Base-by-base conservation (phyloP, 2,797 vertebrate species). In the Miichthys miiuy region DNA sequence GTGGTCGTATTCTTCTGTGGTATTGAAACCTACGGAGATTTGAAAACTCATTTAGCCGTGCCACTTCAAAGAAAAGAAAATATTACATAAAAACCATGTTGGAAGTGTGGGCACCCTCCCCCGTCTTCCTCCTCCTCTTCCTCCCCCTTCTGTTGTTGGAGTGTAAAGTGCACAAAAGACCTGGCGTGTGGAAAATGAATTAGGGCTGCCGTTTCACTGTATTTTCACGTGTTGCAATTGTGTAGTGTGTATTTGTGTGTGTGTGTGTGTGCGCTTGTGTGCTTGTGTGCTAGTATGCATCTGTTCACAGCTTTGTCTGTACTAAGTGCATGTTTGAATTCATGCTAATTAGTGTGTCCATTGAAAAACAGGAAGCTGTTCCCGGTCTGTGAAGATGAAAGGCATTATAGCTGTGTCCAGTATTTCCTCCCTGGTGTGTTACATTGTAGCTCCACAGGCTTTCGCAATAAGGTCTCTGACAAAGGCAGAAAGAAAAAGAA, bases 31-130 rank as follows among this genome's bases (percentile, higher is more conserved):
- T 84, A 80, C 34, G 1, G 86, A 87, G 82, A 86, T 86, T 91
- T 84, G 61, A 84, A 87, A 92, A 89, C 69, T 89, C 64, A 88
- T 92, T 93, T 91, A 87, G 69, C 83, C 6, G 18, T 77, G 71
- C 72, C 78, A 78, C 88, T 93, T 93, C 83, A 91, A 89, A 88
- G 90, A 87, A 87, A 87, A 86, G 62, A 88, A 84, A 89, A 86
- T 78, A 84, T 83, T 85, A 84, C 44, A 12, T 84, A 82, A 85
- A 91, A 89, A 74, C 16, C 14, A 38, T 58, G 68, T 47, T 65
- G 66, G 51, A 84, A 52, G 47, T 85, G 75, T 68, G 67, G 70
- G 54, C 54, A 69, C 21, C 51, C 20, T 30, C 11, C 63, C 34
- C 57, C 25, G 34, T 27, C 60, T 8, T 17, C 73, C 12, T n/a